These are phyloP conservation scores for Hydrolagus colliei DNA, from an alignment of 2,797 vertebrate genomes.

Conservation along the genomic window DNA sequence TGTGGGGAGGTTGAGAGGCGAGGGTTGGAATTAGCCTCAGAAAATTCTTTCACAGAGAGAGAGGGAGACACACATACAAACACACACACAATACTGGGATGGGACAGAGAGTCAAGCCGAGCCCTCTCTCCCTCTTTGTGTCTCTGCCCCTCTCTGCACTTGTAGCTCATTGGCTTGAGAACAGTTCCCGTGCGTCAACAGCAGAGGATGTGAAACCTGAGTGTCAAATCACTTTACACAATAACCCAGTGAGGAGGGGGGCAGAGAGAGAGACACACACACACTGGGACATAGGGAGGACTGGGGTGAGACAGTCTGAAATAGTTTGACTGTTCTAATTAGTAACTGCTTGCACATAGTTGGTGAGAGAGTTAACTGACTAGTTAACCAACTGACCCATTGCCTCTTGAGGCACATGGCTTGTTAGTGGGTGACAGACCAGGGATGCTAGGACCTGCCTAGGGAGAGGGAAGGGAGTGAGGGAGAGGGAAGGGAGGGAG, in stretches of 20 bases:
- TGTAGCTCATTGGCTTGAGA: no score
- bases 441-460: not conserved
- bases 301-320: no score
- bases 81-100: not conserved
- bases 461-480: slow-evolving; percentile 40
- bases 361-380: no score
- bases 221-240: no score
- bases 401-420: no score
- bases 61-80: not conserved
- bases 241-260: not conserved
- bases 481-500: not conserved
- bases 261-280: not conserved
- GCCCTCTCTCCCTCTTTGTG: not conserved
- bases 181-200: no score
- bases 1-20: not conserved
- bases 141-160: no score
- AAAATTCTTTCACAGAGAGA: not conserved
- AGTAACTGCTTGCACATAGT: no score
- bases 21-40: not conserved
- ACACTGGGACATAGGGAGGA: not conserved
- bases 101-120: not conserved
- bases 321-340: no score
- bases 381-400: no score
- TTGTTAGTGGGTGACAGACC: no score
- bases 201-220: no score